Conservation (phyloP, 1,140 invertebrate genomes). For the Patella vulgata region DNA sequence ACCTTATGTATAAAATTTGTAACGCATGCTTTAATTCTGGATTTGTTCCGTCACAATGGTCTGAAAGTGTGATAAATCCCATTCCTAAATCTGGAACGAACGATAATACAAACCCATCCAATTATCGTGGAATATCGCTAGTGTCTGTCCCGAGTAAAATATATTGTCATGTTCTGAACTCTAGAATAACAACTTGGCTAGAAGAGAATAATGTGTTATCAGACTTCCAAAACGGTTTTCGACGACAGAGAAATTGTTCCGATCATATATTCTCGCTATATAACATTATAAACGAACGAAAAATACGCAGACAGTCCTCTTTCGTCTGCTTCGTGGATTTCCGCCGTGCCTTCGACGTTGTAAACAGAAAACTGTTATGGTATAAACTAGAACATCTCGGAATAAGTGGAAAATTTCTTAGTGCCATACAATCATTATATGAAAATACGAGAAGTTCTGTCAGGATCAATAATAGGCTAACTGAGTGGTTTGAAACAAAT, state of each 20-base stretch:
- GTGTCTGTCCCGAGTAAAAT: conserved; percentile 15
- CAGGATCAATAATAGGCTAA: too few relatives aligned
- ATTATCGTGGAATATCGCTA: conserved; percentile 10
- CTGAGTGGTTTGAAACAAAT: too few relatives aligned
- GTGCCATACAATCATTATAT: conserved; percentile 1
- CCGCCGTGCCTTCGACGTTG: conserved; percentile 12
- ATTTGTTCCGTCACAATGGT: conserved; percentile 6
- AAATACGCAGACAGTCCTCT: not conserved
- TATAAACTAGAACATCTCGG: conserved; percentile 9
- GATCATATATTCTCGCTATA: conserved; percentile 15
- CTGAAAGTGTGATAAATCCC: conserved; percentile 10
- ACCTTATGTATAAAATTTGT: conserved; percentile 3
- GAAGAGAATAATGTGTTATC: conserved; percentile 2
- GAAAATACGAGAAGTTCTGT: too few relatives aligned
- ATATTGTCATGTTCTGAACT: conserved; percentile 16
- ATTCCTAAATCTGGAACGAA: conserved; percentile 9
- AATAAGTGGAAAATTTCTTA: conserved; percentile 8
- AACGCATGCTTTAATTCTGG: conserved; percentile 9
- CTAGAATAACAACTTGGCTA: conserved; percentile 5
- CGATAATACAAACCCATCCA: not conserved
- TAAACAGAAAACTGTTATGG: conserved; percentile 12
- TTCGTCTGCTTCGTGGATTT: conserved; percentile 21
- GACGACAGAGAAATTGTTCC: conserved; percentile 9
- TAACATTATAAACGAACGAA: conserved; percentile 13
- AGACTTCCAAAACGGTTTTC: conserved; percentile 24